A percentile compares a stretch with the other conserved stretches of the same genome.
phyloP scores from a whole-genome alignment of 2,888 invertebrate genomes.

The Nephrotoma flavescens region DNA sequence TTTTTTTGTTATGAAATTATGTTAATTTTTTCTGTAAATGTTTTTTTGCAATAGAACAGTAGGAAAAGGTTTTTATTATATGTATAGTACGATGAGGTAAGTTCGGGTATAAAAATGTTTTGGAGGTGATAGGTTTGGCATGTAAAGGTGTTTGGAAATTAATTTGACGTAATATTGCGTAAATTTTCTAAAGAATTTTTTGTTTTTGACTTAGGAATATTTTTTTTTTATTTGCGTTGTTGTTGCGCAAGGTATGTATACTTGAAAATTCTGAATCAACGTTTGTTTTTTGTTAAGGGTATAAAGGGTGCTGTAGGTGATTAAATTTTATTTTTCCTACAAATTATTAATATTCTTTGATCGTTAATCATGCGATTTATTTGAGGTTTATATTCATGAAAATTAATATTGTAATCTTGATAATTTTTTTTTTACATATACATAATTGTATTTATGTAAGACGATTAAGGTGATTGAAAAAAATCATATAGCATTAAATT shows the following conservation, averaged over 20 bases:
- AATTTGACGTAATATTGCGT: neutral
- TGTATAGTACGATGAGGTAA: neutral
- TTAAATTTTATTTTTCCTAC: neutral
- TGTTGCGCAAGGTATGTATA: neutral
- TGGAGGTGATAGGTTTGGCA: neutral
- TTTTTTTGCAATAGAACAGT: neutral
- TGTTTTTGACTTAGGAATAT: neutral
- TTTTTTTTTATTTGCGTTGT: neutral
- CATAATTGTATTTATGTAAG: too few relatives aligned
- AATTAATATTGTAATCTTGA: neutral
- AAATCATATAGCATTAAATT: too few relatives aligned
- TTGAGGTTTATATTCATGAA: neutral
- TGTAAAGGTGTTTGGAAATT: neutral
- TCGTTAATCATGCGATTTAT: neutral
- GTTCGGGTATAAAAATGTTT: neutral
- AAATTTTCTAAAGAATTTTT: neutral
- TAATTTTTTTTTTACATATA: too few relatives aligned
- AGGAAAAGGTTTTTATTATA: neutral
- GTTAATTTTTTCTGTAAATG: neutral
- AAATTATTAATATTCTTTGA: neutral
- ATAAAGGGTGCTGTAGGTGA: neutral
- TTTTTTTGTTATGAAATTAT: neutral
- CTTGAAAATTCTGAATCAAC: neutral
- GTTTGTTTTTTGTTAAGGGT: neutral
- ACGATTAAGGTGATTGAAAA: too few relatives aligned